Evolutionary conservation across 2,888 invertebrate genomes (phyloP), one percentile per base, ranked within the genome.

Genomic region (Epistrophella euchroma): DNA sequence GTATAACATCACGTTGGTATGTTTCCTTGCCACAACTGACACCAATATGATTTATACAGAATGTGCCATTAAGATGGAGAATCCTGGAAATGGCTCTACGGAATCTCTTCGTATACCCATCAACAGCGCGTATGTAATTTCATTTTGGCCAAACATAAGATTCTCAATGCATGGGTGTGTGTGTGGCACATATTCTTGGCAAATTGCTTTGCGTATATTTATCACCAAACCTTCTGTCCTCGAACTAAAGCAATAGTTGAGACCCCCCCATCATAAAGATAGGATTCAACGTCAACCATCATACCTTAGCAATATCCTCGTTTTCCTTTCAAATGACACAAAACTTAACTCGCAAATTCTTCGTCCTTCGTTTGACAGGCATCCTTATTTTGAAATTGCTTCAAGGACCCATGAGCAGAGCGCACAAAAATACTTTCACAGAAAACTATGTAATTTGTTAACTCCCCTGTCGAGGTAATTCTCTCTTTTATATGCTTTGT

Each of bases 361-460:
- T 66, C 52, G 37, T 52, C 68, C 66, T 28, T 58, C 22, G 1
- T 52, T 52, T 52, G 50, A 56, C 56, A 32, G 17, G 28, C 56
- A 28, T 56, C 32, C 58, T 58, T 58, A 58, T 58, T 32, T 13
- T 9, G 25, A 17, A 28, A 50, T 66, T 66, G 22, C 66, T 66
- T 75, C 55, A 71, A 56, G 81, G 52, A 58, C 60, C 45, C 71
- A 35, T 72, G 52, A 77, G 15, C 25, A 25, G 6, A 25, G 6
- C 17, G 66, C 22, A 45, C 43, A 73, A 68, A 77, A 77, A 68
- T 72, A 35, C 73, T 78, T 55, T 52, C 68, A 55, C 32, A 47
- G 47, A 60, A 78, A 74, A 56, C 64, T 70, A 60, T 71, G 83
- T 64, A 83, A 83, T 83, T 83, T 78, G 83, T 83, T 79, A 83